phyloP scores from a whole-genome alignment of 2,888 invertebrate genomes.

The Brachylomia viminalis region DNA sequence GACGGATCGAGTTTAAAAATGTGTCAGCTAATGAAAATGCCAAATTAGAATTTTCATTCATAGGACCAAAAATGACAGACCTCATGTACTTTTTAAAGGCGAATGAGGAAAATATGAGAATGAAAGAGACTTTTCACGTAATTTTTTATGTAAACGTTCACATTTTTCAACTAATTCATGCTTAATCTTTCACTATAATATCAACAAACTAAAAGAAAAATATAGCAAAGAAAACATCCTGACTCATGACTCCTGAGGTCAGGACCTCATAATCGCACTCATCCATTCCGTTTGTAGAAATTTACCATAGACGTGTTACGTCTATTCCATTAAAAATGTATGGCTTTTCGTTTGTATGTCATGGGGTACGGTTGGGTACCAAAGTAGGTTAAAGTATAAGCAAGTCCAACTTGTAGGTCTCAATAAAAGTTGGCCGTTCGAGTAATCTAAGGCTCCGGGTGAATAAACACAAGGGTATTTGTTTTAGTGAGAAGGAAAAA shows the following conservation, averaged over 20 bases:
- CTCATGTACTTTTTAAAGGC: not conserved
- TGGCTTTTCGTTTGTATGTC: conserved; percentile 69
- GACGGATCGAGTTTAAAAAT: too few species aligned
- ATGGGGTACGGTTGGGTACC: conserved; percentile 59
- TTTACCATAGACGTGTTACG: conserved; percentile 56
- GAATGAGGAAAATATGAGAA: not conserved
- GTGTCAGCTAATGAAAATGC: not conserved
- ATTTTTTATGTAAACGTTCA: too few species aligned
- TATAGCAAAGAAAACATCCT: not conserved
- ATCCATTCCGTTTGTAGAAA: conserved; percentile 51
- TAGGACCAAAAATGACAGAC: not conserved
- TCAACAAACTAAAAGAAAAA: not conserved
- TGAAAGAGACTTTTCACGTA: too few species aligned
- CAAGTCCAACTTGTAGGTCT: conserved; percentile 50
- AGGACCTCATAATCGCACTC: conserved; percentile 18
- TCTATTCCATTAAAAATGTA: conserved; percentile 75
- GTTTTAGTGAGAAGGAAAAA: conserved; percentile 28
- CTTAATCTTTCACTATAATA: not conserved
- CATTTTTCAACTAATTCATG: not conserved
- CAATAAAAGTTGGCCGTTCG: conserved; percentile 63
- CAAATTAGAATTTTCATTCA: not conserved
- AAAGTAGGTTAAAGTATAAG: conserved; percentile 59
- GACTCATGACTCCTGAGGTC: too few species aligned
- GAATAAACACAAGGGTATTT: conserved; percentile 58
- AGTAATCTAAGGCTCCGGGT: conserved; percentile 50